Base-by-base conservation (phyloP, 2,113 vertebrate species). In the Empidonax traillii region DNA sequence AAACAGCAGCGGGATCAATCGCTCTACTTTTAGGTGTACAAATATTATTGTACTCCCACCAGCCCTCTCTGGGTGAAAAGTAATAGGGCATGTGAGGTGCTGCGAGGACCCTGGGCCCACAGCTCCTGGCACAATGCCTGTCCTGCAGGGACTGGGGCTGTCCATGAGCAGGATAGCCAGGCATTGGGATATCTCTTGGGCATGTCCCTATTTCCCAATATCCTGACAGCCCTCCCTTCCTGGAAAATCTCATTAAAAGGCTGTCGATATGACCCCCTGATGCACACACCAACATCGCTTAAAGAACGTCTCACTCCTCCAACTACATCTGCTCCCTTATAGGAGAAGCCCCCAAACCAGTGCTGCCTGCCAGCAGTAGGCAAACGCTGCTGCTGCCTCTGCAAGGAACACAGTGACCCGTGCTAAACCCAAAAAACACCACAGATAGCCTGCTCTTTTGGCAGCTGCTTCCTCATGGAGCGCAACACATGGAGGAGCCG, bases 1-100 rank as follows among this genome's bases (percentile, higher is more conserved):
- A 92, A 96, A 96, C 82, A 67, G 94, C 90, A 87, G 44, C 10
- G 3, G 67, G 79, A 93, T 94, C 83, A 86, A 95, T 93, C 46
- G 6, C 71, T 87, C 94, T 63, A 73, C 94, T 87, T 88, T 89
- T 87, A 91, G 93, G 90, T 67, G 22, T 51, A 74, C 82, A 92
- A 96, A 95, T 89, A 77, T 69, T 88, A 46, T 88, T 74, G 75
- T 90, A 37, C 8, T 73, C 56, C 39, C 5, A 13, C 51, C 51
- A 62, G 52, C 14, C n/a, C 28, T 74, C 43, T 90, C 91, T 87
- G 44, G 88, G 94, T 11, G 10, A 89, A 93, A 93, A 92, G 83
- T 76, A 80, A 66, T 3, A 13, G 1, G 4, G n/a, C 56, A 55
- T 37, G 33, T 81, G 71, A 69, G 83, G 68, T 56, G 39, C 27